Base-by-base conservation (phyloP, 2,797 vertebrate genomes). In the Graptemys geographica region DNA sequence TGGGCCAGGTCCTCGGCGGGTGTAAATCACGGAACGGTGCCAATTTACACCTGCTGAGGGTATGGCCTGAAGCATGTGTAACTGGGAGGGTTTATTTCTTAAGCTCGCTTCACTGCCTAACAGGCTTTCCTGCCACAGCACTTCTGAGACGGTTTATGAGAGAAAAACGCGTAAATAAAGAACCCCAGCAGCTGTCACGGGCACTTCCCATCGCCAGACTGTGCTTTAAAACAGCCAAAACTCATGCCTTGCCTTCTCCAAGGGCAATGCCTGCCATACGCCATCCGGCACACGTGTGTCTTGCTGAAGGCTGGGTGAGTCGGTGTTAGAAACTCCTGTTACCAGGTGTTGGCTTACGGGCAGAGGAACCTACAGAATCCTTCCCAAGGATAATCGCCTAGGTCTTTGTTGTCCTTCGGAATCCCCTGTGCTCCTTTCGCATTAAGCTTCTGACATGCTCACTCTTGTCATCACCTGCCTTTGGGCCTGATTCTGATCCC, bases 351-450 rank as follows among this genome's bases (percentile, higher is more conserved):
- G 51, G 59, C 28, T 28, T 31, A 59, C 28, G 12, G 57, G 28
- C 28, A 59, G 57, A 21, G 13, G 3, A 13, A 11, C 13, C 37
- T 52, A 41, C n/a, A 0, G 0, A 16, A 33, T 41, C 44, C 37
- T 57, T 12, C 56, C 56, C 11, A 9, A 4, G 23, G 9, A 25
- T 9, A 9, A 27, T 57, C 56, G 9, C 57, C 28, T 3, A 31
- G 57, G 57, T 31, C 57, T 31, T 59, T 33, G 57, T 33, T 12
- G 33, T 52, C 79, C 57, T 59, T 59, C 25, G 2, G 27, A 28
- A 25, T 59, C 11, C 11, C 56, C 56, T 4, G 21, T 59, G 23
- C 9, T 25, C 21, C 23, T 56, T 55, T 55, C 3, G 53, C 53
- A 11, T 11, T 56, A 25, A 56, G 55, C 44, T 49, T 44, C 18